Evolutionary conservation across 2,888 invertebrate species (phyloP), one percentile per base, ranked within the genome.

Genomic region (Carterocephalus palaemon): DNA sequence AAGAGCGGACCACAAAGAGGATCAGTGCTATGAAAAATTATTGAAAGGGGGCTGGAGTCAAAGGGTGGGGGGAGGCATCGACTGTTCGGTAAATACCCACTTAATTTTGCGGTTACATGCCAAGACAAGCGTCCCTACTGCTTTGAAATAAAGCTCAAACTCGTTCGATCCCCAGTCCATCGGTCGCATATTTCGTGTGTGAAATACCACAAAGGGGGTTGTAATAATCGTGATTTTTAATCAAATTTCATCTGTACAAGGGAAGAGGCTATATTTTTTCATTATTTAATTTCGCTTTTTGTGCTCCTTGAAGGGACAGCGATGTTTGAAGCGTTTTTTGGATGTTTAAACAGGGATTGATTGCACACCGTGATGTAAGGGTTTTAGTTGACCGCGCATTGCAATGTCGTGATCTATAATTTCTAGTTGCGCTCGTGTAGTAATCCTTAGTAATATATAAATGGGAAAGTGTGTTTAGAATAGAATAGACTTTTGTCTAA

Each of bases 221-320:
- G 84, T 83, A 87, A 86, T 87, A 86, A 87, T 88, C 87, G 87
- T 87, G 88, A 87, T 87, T 88, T 88, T 88, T 88, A 88, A 88
- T 88, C 87, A 88, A 87, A 87, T 88, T 87, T 87, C 85, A 83
- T 82, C 85, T 78, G 83, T 78, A 80, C 76, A 81, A 82, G 82
- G 83, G 80, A 79, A 81, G 82, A 82, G 78, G 81, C 78, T 80
- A 83, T 85, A 85, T 85, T 84, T 86, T 85, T 85, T 84, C 85
- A 85, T 85, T 85, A 86, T 86, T 85, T 85, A 85, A 86, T 86
- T 86, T 81, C 62, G 75, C 70, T 75, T 76, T 73, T 76, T 70
- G 64, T 64, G 74, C 75, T 79, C 73, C 83, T 84, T 80, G 63
- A 75, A 79, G 81, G 81, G 84, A 84, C 78, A 75, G 64, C 66